Conservation (phyloP, 2,888 invertebrate species). For the Sialis fuliginosa region DNA sequence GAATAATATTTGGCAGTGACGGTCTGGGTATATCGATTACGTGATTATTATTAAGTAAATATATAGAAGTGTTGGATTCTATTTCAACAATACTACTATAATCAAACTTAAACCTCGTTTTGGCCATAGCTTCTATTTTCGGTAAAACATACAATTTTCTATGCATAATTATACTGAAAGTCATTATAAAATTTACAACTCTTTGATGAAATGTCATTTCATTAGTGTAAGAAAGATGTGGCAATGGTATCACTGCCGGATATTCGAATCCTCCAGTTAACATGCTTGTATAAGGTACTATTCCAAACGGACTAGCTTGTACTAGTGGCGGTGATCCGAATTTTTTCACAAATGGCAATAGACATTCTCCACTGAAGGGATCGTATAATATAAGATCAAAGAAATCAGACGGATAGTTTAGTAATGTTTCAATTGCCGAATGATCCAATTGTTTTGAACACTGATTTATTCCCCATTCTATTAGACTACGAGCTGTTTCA, state of each 20-base stretch:
- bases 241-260: conserved; percentile 1
- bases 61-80: conserved; percentile 14
- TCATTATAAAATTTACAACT: conserved; percentile 3
- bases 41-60: conserved; percentile 17
- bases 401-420: conserved; percentile 1
- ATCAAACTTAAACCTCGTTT: conserved; percentile 5
- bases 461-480: background rate
- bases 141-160: background rate
- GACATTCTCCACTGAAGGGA: background rate
- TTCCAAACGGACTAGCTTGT: conserved; percentile 1
- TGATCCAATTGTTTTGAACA: background rate
- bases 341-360: conserved; percentile 2
- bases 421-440: background rate
- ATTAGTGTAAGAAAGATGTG: conserved; percentile 1
- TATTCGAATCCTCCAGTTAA: conserved; percentile 2
- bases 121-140: conserved; percentile 4
- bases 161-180: background rate
- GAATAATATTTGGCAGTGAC: conserved; percentile 20
- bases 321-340: conserved; percentile 2
- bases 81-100: conserved; percentile 7
- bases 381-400: conserved; percentile 3
- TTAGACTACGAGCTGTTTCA: background rate
- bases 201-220: conserved; percentile 7
- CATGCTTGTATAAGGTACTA: background rate
- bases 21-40: conserved; percentile 16